Evolutionary conservation across 2,888 invertebrate species (phyloP), one percentile per base, ranked within the genome.

Genomic region (Lasioglossum morio): DNA sequence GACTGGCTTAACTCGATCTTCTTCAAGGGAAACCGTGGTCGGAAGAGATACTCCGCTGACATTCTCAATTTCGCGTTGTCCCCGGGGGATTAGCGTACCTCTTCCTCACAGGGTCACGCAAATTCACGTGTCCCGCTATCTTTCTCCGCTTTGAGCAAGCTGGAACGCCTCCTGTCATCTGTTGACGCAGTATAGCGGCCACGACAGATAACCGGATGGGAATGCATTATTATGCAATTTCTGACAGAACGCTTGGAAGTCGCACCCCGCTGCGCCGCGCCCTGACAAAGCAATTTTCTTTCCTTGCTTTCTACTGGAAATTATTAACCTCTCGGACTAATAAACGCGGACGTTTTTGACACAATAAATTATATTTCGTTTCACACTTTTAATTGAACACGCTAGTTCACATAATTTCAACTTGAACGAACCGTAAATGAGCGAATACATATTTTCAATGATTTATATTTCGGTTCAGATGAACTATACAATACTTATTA

Each of bases 1-100:
- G 63, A 81, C 79, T 75, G 70, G 73, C 77, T 82, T 82, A 77
- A 77, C 77, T 82, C 77, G 87, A 90, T 89, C 79, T 77, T 69
- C 76, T 83, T 70, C 76, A 69, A 40, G 82, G 72, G 30, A 30
- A 76, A 69, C 69, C 43, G 34, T 27, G 53, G 43, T 43, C 53
- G 40, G 72, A 53, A 60, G 37, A 79, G 43, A 79, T 48, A 81
- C 43, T 57, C 48, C 74, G 27, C 23, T 46, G 76, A 74, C 48
- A 30, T 69, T 76, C 66, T 72, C 75, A 63, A 81, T 78, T 81
- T 84, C 37, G 23, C 46, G n/a, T 66, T 73, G 60, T 70, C 53
- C 40, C 40, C 7, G 43, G 14, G 10, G 46, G 40, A 60, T 72
- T 75, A 78, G 48, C 46, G 27, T 43, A 16, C 4, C 48, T 40